Percentiles rank a stretch among this genome's conserved stretches.
These are phyloP conservation scores for Lagopus muta DNA, from an alignment of 2,113 vertebrate species.

Conservation along the genomic window DNA sequence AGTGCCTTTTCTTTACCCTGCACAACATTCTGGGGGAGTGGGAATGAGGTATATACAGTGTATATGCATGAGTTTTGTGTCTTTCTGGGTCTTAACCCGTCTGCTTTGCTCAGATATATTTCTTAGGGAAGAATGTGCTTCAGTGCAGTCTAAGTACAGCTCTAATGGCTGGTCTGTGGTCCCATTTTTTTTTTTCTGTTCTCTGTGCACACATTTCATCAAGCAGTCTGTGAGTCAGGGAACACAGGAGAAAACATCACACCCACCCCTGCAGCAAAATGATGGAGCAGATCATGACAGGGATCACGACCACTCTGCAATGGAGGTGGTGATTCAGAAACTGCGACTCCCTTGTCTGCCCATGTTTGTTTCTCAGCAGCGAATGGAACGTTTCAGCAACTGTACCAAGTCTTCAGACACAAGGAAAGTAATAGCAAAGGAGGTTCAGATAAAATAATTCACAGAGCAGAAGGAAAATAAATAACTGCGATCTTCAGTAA, in stretches of 20 bases:
- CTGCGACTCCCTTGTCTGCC: background rate
- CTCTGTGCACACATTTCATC: background rate
- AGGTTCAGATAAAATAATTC: background rate
- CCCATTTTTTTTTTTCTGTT: background rate
- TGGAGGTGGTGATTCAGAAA: background rate
- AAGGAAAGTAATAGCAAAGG: background rate
- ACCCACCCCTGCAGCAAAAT: background rate
- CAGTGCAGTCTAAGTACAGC: background rate
- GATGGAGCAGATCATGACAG: background rate
- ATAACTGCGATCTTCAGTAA: background rate
- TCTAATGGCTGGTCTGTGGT: background rate
- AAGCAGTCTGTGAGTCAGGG: background rate
- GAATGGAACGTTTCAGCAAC: background rate
- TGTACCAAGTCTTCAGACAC: background rate
- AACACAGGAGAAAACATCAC: background rate
- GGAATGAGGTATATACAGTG: background rate
- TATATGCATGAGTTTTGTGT: accelerated
- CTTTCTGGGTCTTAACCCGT: background rate
- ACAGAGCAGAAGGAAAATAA: background rate
- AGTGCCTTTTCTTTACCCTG: background rate
- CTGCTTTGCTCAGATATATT: background rate
- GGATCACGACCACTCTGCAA: background rate
- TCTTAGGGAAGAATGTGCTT: background rate
- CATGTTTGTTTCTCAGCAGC: background rate
- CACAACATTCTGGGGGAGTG: background rate